Base-by-base conservation (phyloP, 92 coral and sea anemone species). In the Epizoanthus stellaris region DNA sequence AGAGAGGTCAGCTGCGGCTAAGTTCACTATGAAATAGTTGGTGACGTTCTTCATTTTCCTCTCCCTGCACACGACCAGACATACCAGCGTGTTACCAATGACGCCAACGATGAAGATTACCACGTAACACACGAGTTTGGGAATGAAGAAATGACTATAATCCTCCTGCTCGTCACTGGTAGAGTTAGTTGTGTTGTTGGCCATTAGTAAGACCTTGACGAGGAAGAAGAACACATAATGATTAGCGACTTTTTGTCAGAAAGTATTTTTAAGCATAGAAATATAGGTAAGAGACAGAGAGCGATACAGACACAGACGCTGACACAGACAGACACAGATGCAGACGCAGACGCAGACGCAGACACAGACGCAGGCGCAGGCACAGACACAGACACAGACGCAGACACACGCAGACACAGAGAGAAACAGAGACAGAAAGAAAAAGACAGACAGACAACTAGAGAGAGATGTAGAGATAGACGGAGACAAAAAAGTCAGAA, bases 31-130 rank as follows among this genome's bases (percentile, higher is more conserved):
- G 86, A 97, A 95, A 82, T 95, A 95, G 79, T 97, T 97, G 0
- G 99, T 97, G 52, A 97, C 94, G 43, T 92, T 97, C 54, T 97
- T 97, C 99, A 97, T 97, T 71, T 91, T 95, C 13, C 99, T 82
- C 60, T 97, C 89, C 20, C 99, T 91, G 76, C 98, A 97, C 8
- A 97, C 99, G 14, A 97, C 99, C 7, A 97, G 84, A 13, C 98
- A 93, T 1, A 97, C 99, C 63, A 97, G 82, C 6, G 87, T 87
- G 80, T 97, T 97, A 17, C 99, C 99, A 36, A 97, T 88, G 25
- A 95, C 98, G 2, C 99, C 99, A 23, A 97, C 91, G 23, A 97
- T 87, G 77, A 95, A 97, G 38, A 95, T 95, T 1, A 95, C 82
- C 16, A 93, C 95, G 57, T 90, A 97, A 65, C 97, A 97, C 3